Percentiles rank a stretch among this genome's conserved stretches.
These are phyloP conservation scores for Archivesica marissinica DNA, from an alignment of 1,140 invertebrate genomes.

Conservation along the genomic window DNA sequence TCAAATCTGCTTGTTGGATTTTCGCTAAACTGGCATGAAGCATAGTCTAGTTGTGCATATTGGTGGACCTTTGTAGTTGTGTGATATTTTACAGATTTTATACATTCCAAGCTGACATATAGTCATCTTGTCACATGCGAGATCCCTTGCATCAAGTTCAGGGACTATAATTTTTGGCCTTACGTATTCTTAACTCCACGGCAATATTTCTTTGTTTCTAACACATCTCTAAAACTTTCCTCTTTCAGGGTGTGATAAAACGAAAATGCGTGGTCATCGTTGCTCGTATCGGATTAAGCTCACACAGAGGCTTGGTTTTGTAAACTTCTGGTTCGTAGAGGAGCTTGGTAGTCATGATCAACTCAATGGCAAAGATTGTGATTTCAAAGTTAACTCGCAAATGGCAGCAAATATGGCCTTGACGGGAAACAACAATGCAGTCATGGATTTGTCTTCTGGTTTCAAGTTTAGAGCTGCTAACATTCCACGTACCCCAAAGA, in stretches of 20 bases:
- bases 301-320: conserved; percentile 80
- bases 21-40: no score
- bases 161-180: no score
- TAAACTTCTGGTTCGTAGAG: conserved; percentile 81
- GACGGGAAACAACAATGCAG: conserved; percentile 3
- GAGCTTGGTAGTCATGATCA: conserved; percentile 78
- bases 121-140: no score
- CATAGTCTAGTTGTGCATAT: no score
- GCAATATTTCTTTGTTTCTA: no score
- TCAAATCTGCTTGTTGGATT: no score
- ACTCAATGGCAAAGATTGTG: conserved; percentile 58
- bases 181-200: no score
- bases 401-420: not conserved
- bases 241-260: conserved; percentile 79
- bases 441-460: conserved; percentile 36
- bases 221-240: no score
- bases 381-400: conserved; percentile 59
- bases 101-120: no score
- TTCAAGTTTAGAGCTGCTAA: conserved; percentile 28
- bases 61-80: no score
- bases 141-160: no score
- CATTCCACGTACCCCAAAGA: conserved; percentile 31
- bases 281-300: conserved; percentile 80
- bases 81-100: no score
- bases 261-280: conserved; percentile 79